These are phyloP conservation scores for pig (Sus scrofa) DNA, from an alignment of 2,113 vertebrate genomes.

Conservation along the genomic window DNA sequence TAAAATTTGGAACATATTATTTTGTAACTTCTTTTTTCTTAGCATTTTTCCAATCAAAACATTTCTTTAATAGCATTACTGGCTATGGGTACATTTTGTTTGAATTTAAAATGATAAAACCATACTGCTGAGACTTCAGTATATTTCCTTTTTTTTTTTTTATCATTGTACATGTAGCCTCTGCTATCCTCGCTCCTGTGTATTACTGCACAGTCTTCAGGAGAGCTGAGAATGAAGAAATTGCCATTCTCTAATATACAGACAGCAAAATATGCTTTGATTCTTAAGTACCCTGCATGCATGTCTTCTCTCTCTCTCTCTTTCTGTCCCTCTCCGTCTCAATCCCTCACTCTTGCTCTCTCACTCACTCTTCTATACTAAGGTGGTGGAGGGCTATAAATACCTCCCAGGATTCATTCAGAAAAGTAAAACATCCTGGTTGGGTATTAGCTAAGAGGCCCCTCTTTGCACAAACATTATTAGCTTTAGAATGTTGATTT, in stretches of 20 bases:
- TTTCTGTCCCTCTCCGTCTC: neutral
- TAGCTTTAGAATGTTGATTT: conserved; percentile 27
- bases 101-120: conserved; percentile 13
- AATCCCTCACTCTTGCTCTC: neutral
- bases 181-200: neutral
- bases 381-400: neutral
- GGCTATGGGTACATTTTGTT: neutral
- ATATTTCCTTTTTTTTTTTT: neutral
- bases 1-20: conserved; percentile 41
- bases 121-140: neutral
- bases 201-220: neutral
- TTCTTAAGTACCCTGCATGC: neutral
- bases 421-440: conserved; percentile 23
- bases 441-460: neutral
- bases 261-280: neutral
- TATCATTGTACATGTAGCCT: neutral
- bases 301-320: neutral
- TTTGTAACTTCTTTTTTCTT: conserved; percentile 4
- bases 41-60: neutral
- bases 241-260: neutral
- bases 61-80: neutral
- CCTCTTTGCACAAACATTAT: neutral
- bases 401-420: neutral
- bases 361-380: neutral
- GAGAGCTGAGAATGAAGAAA: neutral